Evolutionary conservation across 37 sponge, comb jelly and placozoan species (phyloP), one percentile per base, ranked within the genome.

Genomic region (Theonella swinhoei): DNA sequence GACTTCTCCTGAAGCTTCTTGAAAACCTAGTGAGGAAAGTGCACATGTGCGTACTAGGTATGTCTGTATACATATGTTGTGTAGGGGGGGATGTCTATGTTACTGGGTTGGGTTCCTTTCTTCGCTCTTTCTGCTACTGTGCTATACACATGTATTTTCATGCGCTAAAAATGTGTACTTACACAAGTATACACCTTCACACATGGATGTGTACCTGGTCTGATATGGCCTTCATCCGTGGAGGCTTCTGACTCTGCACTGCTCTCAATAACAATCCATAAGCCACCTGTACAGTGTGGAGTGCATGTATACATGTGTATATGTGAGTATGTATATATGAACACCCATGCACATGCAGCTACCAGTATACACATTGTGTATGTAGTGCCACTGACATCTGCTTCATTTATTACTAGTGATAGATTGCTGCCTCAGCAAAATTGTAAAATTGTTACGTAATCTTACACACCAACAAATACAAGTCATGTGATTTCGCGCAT

Each of bases 251-350:
- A 1, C 59, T 61, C 9, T 22, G 64, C 3, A 24, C 47, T 14
- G 73, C 87, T 42, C 72, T 86, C 42, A 81, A 9, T 3, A 81
- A 43, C 62, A 82, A 63, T n/a, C 83, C 77, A 69, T 81, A 87
- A 40, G 88, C 88, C 4, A 80, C 66, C 42, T 62, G 72, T 23
- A 73, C 33, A 41, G 78, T 71, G 54, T 59, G 71, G 37, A 85
- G 85, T n/a, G n/a, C n/a, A n/a, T n/a, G n/a, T n/a, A n/a, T 31
- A 32, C 14, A 75, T 17, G 54, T 75, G 43, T 39, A 41, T 23
- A 28, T n/a, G 29, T n/a, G n/a, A 47, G 40, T 23, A 38, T 38
- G 11, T 38, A 14, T 14, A 47, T 14, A 17, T 47, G 11, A 47
- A n/a, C n/a, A n/a, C n/a, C n/a, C 7, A 47, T 17, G 54, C 11